Evolutionary conservation across 2,888 invertebrate species (phyloP), one percentile per base, ranked within the genome.

Genomic region (Globia sparganii): DNA sequence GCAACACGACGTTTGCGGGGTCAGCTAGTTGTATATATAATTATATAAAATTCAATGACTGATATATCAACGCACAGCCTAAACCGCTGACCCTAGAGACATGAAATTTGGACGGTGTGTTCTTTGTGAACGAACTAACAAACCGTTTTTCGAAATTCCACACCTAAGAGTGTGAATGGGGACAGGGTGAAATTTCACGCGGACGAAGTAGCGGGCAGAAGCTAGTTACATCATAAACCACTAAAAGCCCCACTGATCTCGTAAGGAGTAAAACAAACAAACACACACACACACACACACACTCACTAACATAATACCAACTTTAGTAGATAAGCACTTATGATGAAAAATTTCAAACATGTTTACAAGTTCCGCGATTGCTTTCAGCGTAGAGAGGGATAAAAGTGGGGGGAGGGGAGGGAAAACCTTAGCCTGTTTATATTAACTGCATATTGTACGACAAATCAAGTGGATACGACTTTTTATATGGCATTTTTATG

Each of bases 361-460:
- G 83, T 81, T 78, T 85, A 77, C 77, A 81, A 80, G 75, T 81
- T 74, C 69, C 73, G 34, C 71, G 76, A 84, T 78, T 66, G 76
- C 85, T 78, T 71, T 72, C 75, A 81, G 64, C 74, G 61, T 49
- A 61, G 66, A 61, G 46, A 34, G 40, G 71, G 76, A 66, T 67
- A 74, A n/a, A n/a, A 62, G 70, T 25, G 58, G 28, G 28, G n/a
- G n/a, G n/a, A 2, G 15, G 61, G 37, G 53, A 6, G 49, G 15
- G 61, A 65, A 67, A 68, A 85, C 78, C 81, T 81, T 80, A 77
- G 75, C 37, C 70, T 83, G 85, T 81, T 85, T 83, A 87, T 79
- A 77, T 85, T 74, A 83, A 83, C 85, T 87, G 85, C 81, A 81
- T 85, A 87, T 87, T 87, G 87, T 85, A 75, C 68, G 59, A 87